phyloP scores from a whole-genome alignment of 2,797 vertebrate genomes.

The Neostethus bicornis region DNA sequence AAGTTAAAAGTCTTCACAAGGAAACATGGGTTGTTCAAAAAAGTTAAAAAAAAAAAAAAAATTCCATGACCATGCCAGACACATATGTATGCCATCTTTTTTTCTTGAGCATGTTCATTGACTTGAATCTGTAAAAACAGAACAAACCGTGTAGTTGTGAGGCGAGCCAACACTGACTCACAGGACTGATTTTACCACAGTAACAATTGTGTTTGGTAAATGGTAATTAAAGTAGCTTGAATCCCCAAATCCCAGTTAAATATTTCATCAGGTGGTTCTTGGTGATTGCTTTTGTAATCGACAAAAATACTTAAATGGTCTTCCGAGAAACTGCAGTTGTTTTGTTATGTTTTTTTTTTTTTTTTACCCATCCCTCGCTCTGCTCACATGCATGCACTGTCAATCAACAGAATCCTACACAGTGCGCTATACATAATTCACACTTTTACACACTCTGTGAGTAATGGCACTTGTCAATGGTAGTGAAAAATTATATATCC shows the following conservation, averaged over 20 bases:
- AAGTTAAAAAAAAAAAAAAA: background rate
- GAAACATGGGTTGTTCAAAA: background rate
- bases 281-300: constrained; percentile 73
- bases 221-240: constrained; percentile 78
- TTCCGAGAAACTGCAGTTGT: constrained; percentile 51
- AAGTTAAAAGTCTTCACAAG: background rate
- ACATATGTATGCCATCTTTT: background rate
- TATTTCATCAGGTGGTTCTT: constrained; percentile 77
- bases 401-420: constrained; percentile 9
- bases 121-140: constrained; percentile 18
- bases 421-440: background rate
- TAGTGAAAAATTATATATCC: too few species aligned
- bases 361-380: background rate
- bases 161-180: constrained; percentile 53
- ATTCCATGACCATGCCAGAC: background rate
- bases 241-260: constrained; percentile 77
- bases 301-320: constrained; percentile 73
- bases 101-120: constrained; percentile 13
- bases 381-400: background rate
- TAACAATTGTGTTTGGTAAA: constrained; percentile 67
- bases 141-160: constrained; percentile 24
- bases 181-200: constrained; percentile 38
- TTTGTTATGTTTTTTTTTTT: constrained; percentile 8
- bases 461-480: too few species aligned
- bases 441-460: too few species aligned